A percentile compares a stretch with the other conserved stretches of the same genome.
Conservation (phyloP, 2,888 invertebrate species). For the Ditylenchus weischeri region DNA sequence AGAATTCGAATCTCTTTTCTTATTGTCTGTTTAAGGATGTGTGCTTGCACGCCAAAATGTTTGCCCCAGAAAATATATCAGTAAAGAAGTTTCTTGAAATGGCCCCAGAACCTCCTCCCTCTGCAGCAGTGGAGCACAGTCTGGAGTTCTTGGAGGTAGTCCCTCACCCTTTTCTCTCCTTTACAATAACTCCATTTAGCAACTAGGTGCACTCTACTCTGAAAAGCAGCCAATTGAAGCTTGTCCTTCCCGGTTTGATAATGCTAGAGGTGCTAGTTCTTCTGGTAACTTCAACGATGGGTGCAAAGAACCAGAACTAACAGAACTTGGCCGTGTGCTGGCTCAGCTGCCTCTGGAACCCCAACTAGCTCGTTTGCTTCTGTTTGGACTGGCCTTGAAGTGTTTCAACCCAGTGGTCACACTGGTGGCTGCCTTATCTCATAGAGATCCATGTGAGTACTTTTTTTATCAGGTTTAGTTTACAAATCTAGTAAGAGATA, state of each 20-base stretch:
- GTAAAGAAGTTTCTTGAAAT: conserved; percentile 79
- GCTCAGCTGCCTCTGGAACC: conserved; percentile 89
- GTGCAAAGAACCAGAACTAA: conserved; percentile 44
- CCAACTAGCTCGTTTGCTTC: conserved; percentile 79
- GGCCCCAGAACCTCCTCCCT: conserved; percentile 82
- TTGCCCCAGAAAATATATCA: conserved; percentile 73
- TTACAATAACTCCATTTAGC: conserved; percentile 29
- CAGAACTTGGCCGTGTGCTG: conserved; percentile 67
- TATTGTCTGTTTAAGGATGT: conserved; percentile 40
- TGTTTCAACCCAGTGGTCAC: conserved; percentile 89
- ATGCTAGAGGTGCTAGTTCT: conserved; percentile 1
- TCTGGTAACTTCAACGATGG: conserved; percentile 1
- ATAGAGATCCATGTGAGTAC: conserved; percentile 67
- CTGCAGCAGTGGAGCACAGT: conserved; percentile 74
- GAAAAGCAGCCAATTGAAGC: conserved; percentile 10
- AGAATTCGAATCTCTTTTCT: too few relatives aligned
- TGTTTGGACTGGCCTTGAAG: conserved; percentile 82
- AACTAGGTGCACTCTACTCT: conserved; percentile 50
- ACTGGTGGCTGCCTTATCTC: conserved; percentile 79
- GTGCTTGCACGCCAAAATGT: conserved; percentile 74
- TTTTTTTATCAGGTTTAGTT: neutral
- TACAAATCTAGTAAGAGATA: neutral
- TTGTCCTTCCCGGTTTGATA: conserved; percentile 1
- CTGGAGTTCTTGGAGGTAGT: conserved; percentile 62
- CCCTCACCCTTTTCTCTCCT: neutral